Percentiles rank a stretch among this genome's conserved stretches.
Evolutionary conservation across 2,888 invertebrate species (phyloP).

Genomic region (Hemistola chrysoprasaria): DNA sequence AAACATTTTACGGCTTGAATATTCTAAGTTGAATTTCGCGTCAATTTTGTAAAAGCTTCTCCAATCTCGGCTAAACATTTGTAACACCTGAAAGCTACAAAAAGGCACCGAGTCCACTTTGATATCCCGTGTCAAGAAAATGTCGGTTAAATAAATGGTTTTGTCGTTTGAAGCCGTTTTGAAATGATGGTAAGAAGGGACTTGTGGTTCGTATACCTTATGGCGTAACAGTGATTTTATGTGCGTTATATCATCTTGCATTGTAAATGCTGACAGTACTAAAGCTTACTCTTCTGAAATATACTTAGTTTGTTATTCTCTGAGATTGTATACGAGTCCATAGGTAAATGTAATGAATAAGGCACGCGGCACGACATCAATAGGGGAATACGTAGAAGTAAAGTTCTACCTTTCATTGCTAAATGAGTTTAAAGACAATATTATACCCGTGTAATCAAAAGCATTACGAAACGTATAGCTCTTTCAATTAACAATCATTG

Average conservation of each 20-base stretch:
- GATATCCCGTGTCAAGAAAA: slow-evolving; percentile 23
- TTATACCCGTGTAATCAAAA: too few relatives aligned
- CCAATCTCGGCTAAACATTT: not conserved
- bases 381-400: too few relatives aligned
- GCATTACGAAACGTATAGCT: too few relatives aligned
- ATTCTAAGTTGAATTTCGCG: too few relatives aligned
- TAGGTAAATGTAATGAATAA: too few relatives aligned
- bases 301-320: too few relatives aligned
- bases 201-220: slow-evolving; percentile 17
- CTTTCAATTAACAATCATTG: too few relatives aligned
- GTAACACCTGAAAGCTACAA: slow-evolving; percentile 9
- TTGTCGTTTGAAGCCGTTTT: slow-evolving; percentile 24
- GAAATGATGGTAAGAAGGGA: slow-evolving; percentile 26
- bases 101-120: slow-evolving; percentile 8
- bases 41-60: not conserved
- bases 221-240: slow-evolving; percentile 23
- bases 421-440: too few relatives aligned
- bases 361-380: too few relatives aligned
- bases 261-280: slow-evolving; percentile 1
- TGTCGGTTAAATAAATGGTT: slow-evolving; percentile 28
- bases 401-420: too few relatives aligned
- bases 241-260: slow-evolving; percentile 9
- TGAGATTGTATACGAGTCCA: too few relatives aligned
- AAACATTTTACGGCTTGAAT: too few relatives aligned
- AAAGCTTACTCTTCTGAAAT: not conserved